Base-by-base conservation (phyloP, 2,797 vertebrate genomes). In the Poeciliopsis presidionis region DNA sequence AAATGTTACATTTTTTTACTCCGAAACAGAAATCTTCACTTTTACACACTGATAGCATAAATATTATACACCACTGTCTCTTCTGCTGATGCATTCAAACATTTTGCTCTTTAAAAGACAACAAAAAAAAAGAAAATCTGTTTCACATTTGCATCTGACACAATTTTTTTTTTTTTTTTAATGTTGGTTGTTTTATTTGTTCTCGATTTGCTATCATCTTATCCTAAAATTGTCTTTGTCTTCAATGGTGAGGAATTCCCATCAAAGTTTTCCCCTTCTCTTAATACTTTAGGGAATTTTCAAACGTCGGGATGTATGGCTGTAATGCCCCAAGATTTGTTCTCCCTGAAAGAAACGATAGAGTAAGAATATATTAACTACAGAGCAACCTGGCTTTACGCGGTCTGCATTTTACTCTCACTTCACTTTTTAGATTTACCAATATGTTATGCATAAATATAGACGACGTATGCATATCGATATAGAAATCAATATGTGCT, bases 281-380 rank as follows among this genome's bases (percentile, higher is more conserved):
- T 98, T 97, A 97, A 98, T 98, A 99, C 98, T 99, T 99, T 99
- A 99, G 98, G 98, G 98, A 98, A 99, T 99, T 99, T 99, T 99
- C 98, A 99, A 99, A 98, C 98, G 97, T 97, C 98, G 98, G 97
- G 98, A 98, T 97, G 98, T 99, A 97, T 99, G 97, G 98, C 98
- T 99, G 98, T 99, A 99, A 99, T 98, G 97, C 98, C 98, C 98
- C 98, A 99, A 98, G 98, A 99, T 98, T 98, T 99, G 98, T 99
- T 99, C 98, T 99, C 98, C 98, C 98, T 99, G 98, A 97, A 99
- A 99, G 97, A 99, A 99, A 99, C 96, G 96, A 99, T 99, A 99
- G 95, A 96, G 98, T 99, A 99, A 99, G 96, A 99, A 99, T 98
- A 97, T 98, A 99, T 99, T 99, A 99, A 99, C 98, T 99, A 98